Evolutionary conservation across 2,888 invertebrate genomes (phyloP).

Genomic region (Brenthis daphne): DNA sequence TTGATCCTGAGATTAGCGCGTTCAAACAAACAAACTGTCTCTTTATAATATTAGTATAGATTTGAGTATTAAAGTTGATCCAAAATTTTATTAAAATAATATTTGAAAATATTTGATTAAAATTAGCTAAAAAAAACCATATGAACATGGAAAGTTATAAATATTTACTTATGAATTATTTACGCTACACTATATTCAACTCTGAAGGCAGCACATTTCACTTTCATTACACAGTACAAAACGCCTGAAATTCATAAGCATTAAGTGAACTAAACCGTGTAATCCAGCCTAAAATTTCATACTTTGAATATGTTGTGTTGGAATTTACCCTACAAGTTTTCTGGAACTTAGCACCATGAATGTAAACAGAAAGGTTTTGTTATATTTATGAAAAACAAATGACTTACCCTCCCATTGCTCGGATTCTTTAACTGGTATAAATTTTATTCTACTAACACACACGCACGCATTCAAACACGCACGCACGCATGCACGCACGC

Average conservation of each 20-base stretch:
- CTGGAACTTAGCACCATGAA: neutral
- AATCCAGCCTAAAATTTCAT: constrained; percentile 32
- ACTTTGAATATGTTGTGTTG: constrained; percentile 23
- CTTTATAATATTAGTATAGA: too few species aligned
- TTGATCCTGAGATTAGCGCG: too few species aligned
- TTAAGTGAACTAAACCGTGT: constrained; percentile 29
- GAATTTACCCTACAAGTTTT: constrained; percentile 22
- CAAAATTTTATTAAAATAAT: too few species aligned
- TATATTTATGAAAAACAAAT: too few species aligned
- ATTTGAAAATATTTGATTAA: neutral
- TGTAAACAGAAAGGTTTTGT: too few species aligned
- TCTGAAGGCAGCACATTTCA: constrained; percentile 6
- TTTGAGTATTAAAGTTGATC: too few species aligned
- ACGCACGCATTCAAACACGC: too few species aligned
- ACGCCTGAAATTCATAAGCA: constrained; percentile 33
- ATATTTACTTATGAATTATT: neutral
- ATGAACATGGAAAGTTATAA: constrained; percentile 2
- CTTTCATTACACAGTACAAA: constrained; percentile 16
- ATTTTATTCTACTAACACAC: too few species aligned
- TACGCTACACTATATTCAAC: neutral
- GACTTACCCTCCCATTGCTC: too few species aligned
- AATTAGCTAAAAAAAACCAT: neutral
- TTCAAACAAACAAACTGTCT: too few species aligned
- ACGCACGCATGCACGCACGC: too few species aligned
- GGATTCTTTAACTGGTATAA: too few species aligned